Base-by-base conservation (phyloP, 2,888 invertebrate genomes). In the Eupeodes luniger region DNA sequence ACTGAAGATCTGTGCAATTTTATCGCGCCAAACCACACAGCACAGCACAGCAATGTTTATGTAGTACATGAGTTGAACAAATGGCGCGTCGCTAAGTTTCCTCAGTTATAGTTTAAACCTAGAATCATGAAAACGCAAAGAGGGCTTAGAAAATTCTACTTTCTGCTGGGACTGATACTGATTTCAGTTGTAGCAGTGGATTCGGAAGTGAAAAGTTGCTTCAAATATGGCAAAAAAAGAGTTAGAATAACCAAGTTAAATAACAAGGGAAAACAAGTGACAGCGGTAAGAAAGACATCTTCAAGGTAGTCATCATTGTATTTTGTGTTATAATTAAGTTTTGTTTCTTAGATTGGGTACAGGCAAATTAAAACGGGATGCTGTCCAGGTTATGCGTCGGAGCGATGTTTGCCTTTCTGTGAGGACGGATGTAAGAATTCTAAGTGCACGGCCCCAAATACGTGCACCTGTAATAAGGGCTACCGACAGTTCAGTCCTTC, bases 381-480 rank as follows among this genome's bases (percentile, higher is more conserved):
- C 59, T 93, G 92, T 34, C 0, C 0, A 0, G 91, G 91, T 5
- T 92, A 90, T 76, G 11, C 14, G 5, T 49, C 57, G 0, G 80
- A 27, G 7, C 19, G 9, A 14, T 93, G 93, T 76, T 5, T 51
- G 19, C 91, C 92, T 0, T 4, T 7, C 0, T 93, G 93, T 62
- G 11, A 6, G 0, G 53, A 81, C 0, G 55, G 4, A 4, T 93
- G 93, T 59, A 66, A 11, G 0, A 91, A 90, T 53, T 92, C 92
- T 4, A 82, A n/a, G 6, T 93, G 93, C 72, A 55, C 91, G 85
- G 57, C 77, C 64, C 94, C 94, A 0, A 90, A 94, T 79, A 82
- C 66, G 3, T 94, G 94, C 27, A 78, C 91, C 59, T 95, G 95
- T 82, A 75, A 89, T 5, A 14, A 69, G 0, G 94, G 94, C 3